Evolutionary conservation across 2,113 vertebrate genomes (phyloP), one percentile per base, ranked within the genome.

Genomic region (Chionomys nivalis): DNA sequence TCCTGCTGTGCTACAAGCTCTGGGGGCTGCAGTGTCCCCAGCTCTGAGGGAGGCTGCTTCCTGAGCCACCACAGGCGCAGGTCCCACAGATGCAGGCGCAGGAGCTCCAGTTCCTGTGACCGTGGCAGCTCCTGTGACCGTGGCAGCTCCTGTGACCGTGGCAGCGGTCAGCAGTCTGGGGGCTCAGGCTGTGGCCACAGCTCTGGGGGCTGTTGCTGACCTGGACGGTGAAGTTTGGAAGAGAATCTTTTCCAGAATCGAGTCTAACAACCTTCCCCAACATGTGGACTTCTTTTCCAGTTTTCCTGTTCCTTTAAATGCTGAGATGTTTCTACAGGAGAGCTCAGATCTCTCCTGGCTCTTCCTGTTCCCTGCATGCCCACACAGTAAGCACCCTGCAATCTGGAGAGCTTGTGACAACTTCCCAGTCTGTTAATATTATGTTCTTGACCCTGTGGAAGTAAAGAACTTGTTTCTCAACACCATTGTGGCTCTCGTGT

Each of bases 201-300:
- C 55, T 94, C 95, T 36, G 81, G 81, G 12, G 76, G 81, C 26
- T 86, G 87, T n/a, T 94, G 96, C 12, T 94, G 89, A 96, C 1
- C 63, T 68, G 55, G 21, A n/a, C 44, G 42, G 26, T 13, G 3
- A 3, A 42, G 7, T 1, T 36, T 26, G 72, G 5, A 26, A 26
- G 26, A 49, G 23, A 13, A 33, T 66, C 49, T 21, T 24, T n/a
- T 28, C 47, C 86, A 42, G 44, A 87, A 77, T 23, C 5, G 2
- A 52, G n/a, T 70, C 31, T 8, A 47, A 77, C n/a, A 52, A 26
- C 47, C 26, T 42, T 6, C 24, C 7, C 24, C 33, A 31, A 31
- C 26, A 61, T 28, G 2, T 10, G 28, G n/a, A 33, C 7, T 10
- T 55, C 19, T 44, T 36, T 61, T 28, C 23, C n/a, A 21, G 21